These are phyloP conservation scores for Corythaixoides concolor DNA, from an alignment of 2,113 vertebrate genomes.

Conservation along the genomic window DNA sequence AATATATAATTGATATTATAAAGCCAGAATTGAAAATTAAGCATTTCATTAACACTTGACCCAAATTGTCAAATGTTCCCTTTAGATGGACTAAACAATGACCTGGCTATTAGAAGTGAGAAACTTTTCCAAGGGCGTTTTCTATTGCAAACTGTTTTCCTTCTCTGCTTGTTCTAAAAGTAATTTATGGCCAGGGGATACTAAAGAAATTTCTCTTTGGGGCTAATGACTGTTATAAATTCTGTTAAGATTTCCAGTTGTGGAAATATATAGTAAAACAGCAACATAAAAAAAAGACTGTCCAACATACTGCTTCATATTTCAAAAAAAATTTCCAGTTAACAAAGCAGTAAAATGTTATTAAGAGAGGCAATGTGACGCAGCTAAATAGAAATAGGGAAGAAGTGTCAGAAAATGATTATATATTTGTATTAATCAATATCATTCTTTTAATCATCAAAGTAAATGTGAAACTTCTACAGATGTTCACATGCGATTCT, in stretches of 20 bases:
- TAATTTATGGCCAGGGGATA: not conserved
- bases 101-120: not conserved
- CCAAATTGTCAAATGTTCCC: not conserved
- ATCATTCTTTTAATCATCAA: not conserved
- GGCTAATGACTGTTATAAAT: not conserved
- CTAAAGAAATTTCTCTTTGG: not conserved
- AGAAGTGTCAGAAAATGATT: not conserved
- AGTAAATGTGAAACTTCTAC: not conserved
- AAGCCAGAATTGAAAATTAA: not conserved
- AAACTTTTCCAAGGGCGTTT: not conserved
- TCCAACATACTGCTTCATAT: not conserved
- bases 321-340: not conserved
- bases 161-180: not conserved
- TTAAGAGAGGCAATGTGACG: not conserved
- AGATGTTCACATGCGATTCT: not conserved
- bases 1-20: not conserved
- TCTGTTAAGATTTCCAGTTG: not conserved
- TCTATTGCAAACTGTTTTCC: not conserved
- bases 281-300: not conserved
- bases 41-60: not conserved
- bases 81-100: not conserved
- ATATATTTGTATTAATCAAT: not conserved
- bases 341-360: not conserved
- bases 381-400: not conserved
- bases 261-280: not conserved